A percentile compares a stretch with the other conserved stretches of the same genome.
Evolutionary conservation across 2,888 invertebrate genomes (phyloP).

Genomic region (Nebria salina): DNA sequence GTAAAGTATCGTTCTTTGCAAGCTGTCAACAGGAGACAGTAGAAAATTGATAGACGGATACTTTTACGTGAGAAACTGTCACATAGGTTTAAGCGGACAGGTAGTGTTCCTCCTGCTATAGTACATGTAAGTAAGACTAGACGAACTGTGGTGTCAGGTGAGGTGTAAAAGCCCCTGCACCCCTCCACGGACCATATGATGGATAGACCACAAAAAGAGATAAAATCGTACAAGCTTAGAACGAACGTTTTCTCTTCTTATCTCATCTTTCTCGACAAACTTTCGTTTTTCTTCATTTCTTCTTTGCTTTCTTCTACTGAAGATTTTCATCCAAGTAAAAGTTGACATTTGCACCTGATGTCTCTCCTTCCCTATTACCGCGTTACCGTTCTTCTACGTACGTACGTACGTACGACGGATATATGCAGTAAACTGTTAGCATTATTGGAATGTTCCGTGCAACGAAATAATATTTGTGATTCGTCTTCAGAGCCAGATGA

Average conservation of each 20-base stretch:
- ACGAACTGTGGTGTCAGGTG: constrained; percentile 10
- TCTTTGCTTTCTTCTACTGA: constrained; percentile 40
- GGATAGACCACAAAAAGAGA: constrained; percentile 51
- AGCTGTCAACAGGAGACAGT: constrained; percentile 36
- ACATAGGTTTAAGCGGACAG: constrained; percentile 30
- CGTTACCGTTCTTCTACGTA: constrained; percentile 7
- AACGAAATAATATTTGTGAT: constrained; percentile 46
- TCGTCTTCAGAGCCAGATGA: constrained; percentile 40
- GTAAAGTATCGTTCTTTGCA: constrained; percentile 31
- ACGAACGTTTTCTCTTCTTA: constrained; percentile 27
- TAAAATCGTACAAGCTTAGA: constrained; percentile 52
- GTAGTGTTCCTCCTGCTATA: neutral
- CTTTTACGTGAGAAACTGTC: constrained; percentile 33
- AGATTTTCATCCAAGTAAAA: constrained; percentile 54
- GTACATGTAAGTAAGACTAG: neutral
- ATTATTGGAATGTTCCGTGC: constrained; percentile 34
- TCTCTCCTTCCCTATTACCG: constrained; percentile 38
- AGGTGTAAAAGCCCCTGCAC: constrained; percentile 22
- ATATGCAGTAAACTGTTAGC: neutral
- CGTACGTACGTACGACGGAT: neutral
- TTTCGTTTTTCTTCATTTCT: neutral
- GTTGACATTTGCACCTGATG: constrained; percentile 55
- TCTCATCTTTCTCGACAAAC: constrained; percentile 39
- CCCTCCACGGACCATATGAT: constrained; percentile 49
- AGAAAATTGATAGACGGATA: constrained; percentile 41